Percentiles rank a stretch among this genome's conserved stretches.
phyloP scores from a whole-genome alignment of 2,888 invertebrate genomes.

The Hydriomena furcata region DNA sequence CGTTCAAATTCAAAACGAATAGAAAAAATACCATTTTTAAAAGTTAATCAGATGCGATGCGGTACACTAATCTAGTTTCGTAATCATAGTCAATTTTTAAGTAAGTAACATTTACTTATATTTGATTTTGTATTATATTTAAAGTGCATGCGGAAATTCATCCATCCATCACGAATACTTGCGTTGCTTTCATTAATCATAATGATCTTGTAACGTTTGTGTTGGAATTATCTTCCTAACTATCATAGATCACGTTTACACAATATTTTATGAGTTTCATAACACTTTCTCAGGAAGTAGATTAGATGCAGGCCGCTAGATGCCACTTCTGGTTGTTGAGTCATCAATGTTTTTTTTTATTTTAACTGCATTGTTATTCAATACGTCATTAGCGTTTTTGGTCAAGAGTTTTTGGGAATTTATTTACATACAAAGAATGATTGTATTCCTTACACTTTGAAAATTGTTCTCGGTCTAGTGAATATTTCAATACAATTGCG shows the following conservation, averaged over 20 bases:
- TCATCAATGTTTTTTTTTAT: background rate
- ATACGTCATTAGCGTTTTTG: background rate
- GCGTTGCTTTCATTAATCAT: conserved; percentile 46
- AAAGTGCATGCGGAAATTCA: conserved; percentile 39
- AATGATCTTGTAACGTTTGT: conserved; percentile 46
- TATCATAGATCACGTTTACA: conserved; percentile 34
- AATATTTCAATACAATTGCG: conserved; percentile 9
- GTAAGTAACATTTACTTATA: too few species aligned
- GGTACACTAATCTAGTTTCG: too few species aligned
- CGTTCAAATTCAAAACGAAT: too few species aligned
- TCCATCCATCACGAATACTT: conserved; percentile 1
- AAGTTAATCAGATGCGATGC: background rate
- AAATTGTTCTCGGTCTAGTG: conserved; percentile 1
- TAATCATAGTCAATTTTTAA: too few species aligned
- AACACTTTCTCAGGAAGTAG: conserved; percentile 19
- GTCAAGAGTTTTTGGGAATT: too few species aligned
- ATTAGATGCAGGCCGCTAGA: conserved; percentile 7
- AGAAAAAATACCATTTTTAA: too few species aligned
- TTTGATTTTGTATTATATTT: background rate
- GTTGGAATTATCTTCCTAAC: conserved; percentile 43
- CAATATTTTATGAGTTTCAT: conserved; percentile 8
- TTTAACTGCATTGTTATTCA: conserved; percentile 5
- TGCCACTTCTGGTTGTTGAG: conserved; percentile 13
- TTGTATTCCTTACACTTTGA: too few species aligned
- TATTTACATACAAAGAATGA: background rate